Evolutionary conservation across 2,888 invertebrate species (phyloP), one percentile per base, ranked within the genome.

Genomic region (Ferrisia virgata): DNA sequence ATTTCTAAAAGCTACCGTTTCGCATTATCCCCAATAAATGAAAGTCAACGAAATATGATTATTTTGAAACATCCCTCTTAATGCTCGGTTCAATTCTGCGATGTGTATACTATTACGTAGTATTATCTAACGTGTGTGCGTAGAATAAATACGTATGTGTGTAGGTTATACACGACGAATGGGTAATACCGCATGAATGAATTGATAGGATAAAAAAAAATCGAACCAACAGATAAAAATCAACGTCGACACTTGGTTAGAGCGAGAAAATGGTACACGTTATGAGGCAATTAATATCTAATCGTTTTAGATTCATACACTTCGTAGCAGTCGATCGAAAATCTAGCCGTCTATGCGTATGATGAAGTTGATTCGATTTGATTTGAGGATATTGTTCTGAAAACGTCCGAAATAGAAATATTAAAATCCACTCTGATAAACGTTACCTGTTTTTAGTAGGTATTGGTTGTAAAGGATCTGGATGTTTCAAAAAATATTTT

Each of bases 11-110:
- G 64, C 64, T 64, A 64, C 64, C 64, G 64, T 64, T 64, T 64
- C 64, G 28, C 64, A 64, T 64, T 64, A 64, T 64, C 64, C 64
- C 64, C 28, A 64, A 64, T 64, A 64, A 64, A 64, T 64, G 64
- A 64, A 64, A 64, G 64, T 64, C 64, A 64, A 64, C 64, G 64
- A 64, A 64, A 64, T 64, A 64, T 64, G 64, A 64, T 64, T 64
- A 64, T 64, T 64, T 64, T 64, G 64, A 64, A 64, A 64, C 64
- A 64, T 64, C 64, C 53, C 53, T 53, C 9, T 4, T 22, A 8
- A 53, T 53, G 53, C 53, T 22, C 11, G 53, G 5, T 22, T 53
- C 22, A 18, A 22, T 53, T 53, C 22, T 22, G n/a, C 5, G 47
- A 18, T 47, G 22, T 53, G 2, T 43, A 15, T 43, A 43, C 43